These are phyloP conservation scores for Parazoanthus atlanticus DNA, from an alignment of 92 coral and sea anemone genomes.

Conservation along the genomic window DNA sequence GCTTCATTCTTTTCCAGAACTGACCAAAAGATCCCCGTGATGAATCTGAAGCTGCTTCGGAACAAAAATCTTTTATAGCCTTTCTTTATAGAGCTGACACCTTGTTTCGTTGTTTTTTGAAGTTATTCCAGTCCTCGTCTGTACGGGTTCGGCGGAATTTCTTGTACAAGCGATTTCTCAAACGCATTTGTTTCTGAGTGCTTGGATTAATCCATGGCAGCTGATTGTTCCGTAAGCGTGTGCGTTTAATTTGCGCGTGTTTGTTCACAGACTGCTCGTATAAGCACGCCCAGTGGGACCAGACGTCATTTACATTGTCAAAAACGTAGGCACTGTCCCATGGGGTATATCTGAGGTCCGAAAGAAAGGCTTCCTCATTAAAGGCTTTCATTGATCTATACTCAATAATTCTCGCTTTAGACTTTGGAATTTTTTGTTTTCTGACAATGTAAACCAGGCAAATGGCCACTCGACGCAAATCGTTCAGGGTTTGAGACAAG, in stretches of 20 bases:
- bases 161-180: constrained; percentile 36
- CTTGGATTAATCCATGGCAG: constrained; percentile 57
- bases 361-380: constrained; percentile 10
- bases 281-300: constrained; percentile 38
- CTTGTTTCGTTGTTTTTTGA: neutral
- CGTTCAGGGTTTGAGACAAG: too few species aligned
- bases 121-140: neutral
- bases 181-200: constrained; percentile 48
- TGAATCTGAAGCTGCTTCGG: too few species aligned
- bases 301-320: constrained; percentile 53
- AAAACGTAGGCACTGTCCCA: neutral
- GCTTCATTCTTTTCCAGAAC: too few species aligned
- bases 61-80: too few species aligned
- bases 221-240: constrained; percentile 42
- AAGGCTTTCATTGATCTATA: constrained; percentile 59
- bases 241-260: constrained; percentile 37
- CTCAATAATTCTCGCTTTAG: constrained; percentile 64
- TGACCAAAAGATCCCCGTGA: too few species aligned
- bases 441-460: constrained; percentile 55
- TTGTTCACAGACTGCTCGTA: neutral
- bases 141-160: neutral
- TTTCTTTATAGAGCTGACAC: too few species aligned
- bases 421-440: constrained; percentile 65
- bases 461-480: constrained; percentile 70
- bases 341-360: neutral